These are phyloP conservation scores for Brachypodius melanocephalos DNA, from an alignment of 2,113 vertebrate genomes.

Conservation along the genomic window DNA sequence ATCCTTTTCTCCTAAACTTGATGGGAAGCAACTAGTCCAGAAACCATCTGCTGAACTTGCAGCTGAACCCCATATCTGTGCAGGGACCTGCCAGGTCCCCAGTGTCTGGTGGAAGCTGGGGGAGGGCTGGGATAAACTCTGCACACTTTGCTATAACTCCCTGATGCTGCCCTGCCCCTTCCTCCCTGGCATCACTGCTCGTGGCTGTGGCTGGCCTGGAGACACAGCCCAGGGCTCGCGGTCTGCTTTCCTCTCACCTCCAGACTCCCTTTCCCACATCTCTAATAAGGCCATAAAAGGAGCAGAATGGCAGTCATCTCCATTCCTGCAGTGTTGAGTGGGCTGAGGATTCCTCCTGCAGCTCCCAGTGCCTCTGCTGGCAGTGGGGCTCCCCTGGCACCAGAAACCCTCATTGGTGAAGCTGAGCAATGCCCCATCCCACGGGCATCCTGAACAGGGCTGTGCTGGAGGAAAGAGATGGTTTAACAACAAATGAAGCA, in stretches of 20 bases:
- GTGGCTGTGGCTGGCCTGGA: not conserved
- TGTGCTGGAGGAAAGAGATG: not conserved
- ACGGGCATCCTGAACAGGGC: not conserved
- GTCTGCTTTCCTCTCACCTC: not conserved
- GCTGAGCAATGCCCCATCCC: not conserved
- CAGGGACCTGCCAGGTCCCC: rapidly evolving
- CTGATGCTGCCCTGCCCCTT: not conserved
- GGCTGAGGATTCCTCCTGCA: rapidly evolving
- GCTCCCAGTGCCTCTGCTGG: rapidly evolving
- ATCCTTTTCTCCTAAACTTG: not conserved
- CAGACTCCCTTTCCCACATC: not conserved
- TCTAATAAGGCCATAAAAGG: not conserved
- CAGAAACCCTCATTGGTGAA: rapidly evolving
- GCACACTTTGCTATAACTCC: not conserved
- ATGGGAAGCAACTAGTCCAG: not conserved
- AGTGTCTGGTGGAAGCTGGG: rapidly evolving
- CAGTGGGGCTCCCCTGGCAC: not conserved
- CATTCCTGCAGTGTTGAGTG: rapidly evolving
- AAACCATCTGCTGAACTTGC: not conserved
- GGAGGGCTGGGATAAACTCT: not conserved
- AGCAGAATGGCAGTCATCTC: rapidly evolving
- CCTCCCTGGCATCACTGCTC: not conserved
- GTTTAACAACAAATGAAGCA: not conserved
- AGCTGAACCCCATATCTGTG: not conserved
- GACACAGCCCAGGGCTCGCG: not conserved